Evolutionary conservation across 2,797 vertebrate genomes (phyloP), one percentile per base, ranked within the genome.

Genomic region (Rhabdophis nuchalis): DNA sequence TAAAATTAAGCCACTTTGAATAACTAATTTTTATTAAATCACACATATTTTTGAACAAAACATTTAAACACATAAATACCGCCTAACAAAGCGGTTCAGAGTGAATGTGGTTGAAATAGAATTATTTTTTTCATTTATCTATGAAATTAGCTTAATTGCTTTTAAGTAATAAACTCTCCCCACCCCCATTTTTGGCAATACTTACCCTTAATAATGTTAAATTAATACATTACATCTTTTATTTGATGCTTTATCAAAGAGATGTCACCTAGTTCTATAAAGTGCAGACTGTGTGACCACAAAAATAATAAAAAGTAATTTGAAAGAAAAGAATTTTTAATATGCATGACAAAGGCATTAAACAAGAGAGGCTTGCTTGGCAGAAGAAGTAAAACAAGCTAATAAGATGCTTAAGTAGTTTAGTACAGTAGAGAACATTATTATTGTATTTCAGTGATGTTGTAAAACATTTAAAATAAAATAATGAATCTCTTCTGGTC

Each of bases 141-240:
- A 91, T 93, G 91, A 95, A 96, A 93, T 90, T 89, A 53, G 89
- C 95, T 96, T 95, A 96, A 93, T 91, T 91, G 57, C 93, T 96
- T 96, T 94, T 92, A 91, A 92, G 87, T 94, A 92, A 95, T 95
- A 92, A 93, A 91, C 91, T 85, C 50, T 91, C 94, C 92, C 77
- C 46, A 57, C 91, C 94, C 92, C 77, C 46, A 57, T 93, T 95
- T 94, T 57, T 87, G 46, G 57, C 57, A 60, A 57, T 94, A 86
- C 85, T 95, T 95, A 95, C 58, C 93, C 88, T 90, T 89, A 60
- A 89, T 89, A 92, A 86, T 50, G 57, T 92, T 94, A 92, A 89
- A 92, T 91, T 89, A 87, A 91, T 91, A 91, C 27, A 54, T 50
- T 56, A 86, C 50, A 53, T 93, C 94, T 91, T 95, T 90, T 64